Base-by-base conservation (phyloP, 2,888 invertebrate genomes). In the Hyposoter didymator region DNA sequence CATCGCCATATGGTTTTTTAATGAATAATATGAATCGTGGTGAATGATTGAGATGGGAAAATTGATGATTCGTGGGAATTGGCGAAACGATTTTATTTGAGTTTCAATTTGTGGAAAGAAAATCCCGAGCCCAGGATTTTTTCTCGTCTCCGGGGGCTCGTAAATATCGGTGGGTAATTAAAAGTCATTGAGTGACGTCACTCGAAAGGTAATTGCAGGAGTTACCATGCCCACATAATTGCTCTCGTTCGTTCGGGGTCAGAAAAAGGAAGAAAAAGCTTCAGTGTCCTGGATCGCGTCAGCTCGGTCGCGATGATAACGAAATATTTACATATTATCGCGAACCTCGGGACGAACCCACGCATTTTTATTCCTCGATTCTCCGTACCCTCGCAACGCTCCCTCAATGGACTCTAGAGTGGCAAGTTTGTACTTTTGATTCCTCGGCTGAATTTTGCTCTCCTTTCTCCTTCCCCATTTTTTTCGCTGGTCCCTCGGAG, bases 261-360 rank as follows among this genome's bases (percentile, higher is more conserved):
- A 28, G 72, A 78, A 79, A 52, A 64, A 81, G 70, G 45, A 76
- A 49, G 87, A 86, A 89, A 90, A 89, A 84, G 88, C 89, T 75
- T 87, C 88, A 82, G 87, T 83, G 87, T 75, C 47, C 79, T 85
- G 66, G 81, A 78, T 87, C 39, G 59, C 45, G 59, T 70, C 22
- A 70, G 76, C 47, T 59, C 69, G 66, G 78, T 82, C 85, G 84
- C 78, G 88, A 84, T 92, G 93, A 93, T 93, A 93, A 92, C 93
- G 89, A 90, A 91, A 92, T 93, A 93, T 93, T 93, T 93, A 93
- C 93, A 93, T 93, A 93, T 93, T 93, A 93, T 93, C 93, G 90
- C 90, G 86, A 84, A 88, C 86, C 83, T 39, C 49, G 59, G 80
- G 28, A 28, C 17, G 14, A 72, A 59, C 78, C 82, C 78, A 79